Evolutionary conservation across 2,113 vertebrate genomes (phyloP).

Genomic region (Lepisosteus osseus): DNA sequence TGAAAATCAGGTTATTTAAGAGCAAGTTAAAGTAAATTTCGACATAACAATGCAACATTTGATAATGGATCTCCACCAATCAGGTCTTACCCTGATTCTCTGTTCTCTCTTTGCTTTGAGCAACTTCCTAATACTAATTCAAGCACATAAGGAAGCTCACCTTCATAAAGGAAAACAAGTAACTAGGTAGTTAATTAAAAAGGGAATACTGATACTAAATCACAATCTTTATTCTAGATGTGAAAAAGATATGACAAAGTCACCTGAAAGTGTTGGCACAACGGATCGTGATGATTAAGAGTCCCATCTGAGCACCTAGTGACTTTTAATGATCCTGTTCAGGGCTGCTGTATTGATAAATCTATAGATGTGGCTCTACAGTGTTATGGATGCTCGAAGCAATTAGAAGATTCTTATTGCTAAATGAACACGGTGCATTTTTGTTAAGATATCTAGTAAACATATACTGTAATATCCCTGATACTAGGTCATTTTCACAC

Average conservation of each 20-base stretch:
- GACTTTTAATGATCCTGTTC: not conserved
- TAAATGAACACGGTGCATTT: not conserved
- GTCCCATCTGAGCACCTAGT: not conserved
- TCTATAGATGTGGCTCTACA: constrained; percentile 21
- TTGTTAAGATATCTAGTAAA: no score
- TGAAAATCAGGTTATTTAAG: no score
- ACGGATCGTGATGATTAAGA: not conserved
- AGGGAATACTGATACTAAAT: constrained; percentile 7
- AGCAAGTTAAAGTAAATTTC: no score
- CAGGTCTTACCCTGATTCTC: no score
- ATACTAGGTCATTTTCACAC: no score
- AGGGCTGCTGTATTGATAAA: not conserved
- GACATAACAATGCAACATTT: no score
- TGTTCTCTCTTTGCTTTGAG: no score
- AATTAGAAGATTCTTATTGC: not conserved
- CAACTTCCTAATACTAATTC: not conserved
- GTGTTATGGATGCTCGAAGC: constrained; percentile 34
- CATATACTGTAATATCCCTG: no score
- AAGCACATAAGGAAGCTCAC: constrained; percentile 10
- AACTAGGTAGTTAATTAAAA: constrained; percentile 11
- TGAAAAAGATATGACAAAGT: constrained; percentile 15
- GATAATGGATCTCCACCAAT: no score
- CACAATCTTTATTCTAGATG: constrained; percentile 1
- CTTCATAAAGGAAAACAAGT: constrained; percentile 4
- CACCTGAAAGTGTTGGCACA: constrained; percentile 3